Base-by-base conservation (phyloP, 2,888 invertebrate species). In the Drosophila infuscata region DNA sequence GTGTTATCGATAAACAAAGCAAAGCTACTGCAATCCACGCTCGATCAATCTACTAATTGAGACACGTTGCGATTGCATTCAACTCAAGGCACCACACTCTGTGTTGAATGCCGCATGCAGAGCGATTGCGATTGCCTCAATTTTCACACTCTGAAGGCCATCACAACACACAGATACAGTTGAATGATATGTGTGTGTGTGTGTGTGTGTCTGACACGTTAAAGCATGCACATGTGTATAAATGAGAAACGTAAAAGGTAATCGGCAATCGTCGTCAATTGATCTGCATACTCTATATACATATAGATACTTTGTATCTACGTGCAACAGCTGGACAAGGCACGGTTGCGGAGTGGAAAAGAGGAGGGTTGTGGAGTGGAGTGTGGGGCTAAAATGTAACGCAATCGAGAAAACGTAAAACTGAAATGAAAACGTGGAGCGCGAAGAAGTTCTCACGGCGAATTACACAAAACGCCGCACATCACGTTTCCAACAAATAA, bases 381-480 rank as follows among this genome's bases (percentile, higher is more conserved):
- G 17, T 15, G 3, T 8, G 32, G 32, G 25, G 30, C 20, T 35
- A 43, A 43, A 52, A 52, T 63, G 52, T 70, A 72, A 63, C 48
- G 64, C 63, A 69, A 80, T 67, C 64, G 63, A 62, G 57, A 77
- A 68, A 53, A 25, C 32, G 33, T 17, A 56, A 29, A 70, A 70
- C 48, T 58, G 70, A 63, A 79, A 60, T 64, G 81, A 76, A 87
- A 79, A 82, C 59, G 74, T 46, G 53, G 56, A 70, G 70, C 49
- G 68, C 71, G 62, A 77, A 82, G 64, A 77, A 82, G 90, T 89
- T 85, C 85, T 89, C 90, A 85, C 85, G 90, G 90, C 85, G 85
- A 88, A 88, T 85, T 89, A 85, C 85, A 85, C 85, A 85, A 89
- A 89, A 76, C 80, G 82, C 82, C 82, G 90, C 90, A 89, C 90